Evolutionary conservation across 2,113 vertebrate species (phyloP).

Genomic region (Ageneiosus marmoratus): DNA sequence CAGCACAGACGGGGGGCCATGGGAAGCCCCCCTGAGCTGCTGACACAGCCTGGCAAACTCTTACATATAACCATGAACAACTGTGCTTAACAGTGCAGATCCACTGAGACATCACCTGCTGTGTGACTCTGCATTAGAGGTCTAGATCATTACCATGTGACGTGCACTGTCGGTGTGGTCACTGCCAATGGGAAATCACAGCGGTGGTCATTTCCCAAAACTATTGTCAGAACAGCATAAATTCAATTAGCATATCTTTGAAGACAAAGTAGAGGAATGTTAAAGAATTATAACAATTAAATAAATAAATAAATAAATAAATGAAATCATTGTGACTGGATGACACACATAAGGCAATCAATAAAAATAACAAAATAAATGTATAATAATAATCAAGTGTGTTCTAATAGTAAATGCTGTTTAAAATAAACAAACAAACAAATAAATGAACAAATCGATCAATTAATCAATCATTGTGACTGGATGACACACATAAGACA

Average conservation of each 20-base stretch:
- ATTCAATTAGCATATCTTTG: no score
- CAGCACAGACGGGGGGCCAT: conserved; percentile 34
- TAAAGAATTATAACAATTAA: not conserved
- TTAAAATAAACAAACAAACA: no score
- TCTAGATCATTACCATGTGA: conserved; percentile 6
- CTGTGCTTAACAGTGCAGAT: conserved; percentile 5
- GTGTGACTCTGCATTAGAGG: conserved; percentile 9
- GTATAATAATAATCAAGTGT: no score
- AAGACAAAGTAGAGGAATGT: not conserved
- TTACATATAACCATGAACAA: conserved; percentile 20
- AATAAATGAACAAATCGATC: no score
- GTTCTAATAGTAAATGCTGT: no score
- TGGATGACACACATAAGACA: not conserved
- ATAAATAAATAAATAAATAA: no score
- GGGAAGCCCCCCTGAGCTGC: conserved; percentile 41
- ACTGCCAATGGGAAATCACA: not conserved
- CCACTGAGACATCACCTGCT: conserved; percentile 5
- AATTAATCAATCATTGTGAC: not conserved
- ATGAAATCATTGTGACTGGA: not conserved
- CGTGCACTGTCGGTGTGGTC: not conserved
- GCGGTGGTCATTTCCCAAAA: not conserved
- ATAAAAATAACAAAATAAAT: not conserved
- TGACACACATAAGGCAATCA: not conserved
- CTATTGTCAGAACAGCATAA: not conserved
- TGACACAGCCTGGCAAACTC: conserved; percentile 37